These are phyloP conservation scores for Rutilus rutilus DNA, from an alignment of 2,113 vertebrate genomes.

Conservation along the genomic window DNA sequence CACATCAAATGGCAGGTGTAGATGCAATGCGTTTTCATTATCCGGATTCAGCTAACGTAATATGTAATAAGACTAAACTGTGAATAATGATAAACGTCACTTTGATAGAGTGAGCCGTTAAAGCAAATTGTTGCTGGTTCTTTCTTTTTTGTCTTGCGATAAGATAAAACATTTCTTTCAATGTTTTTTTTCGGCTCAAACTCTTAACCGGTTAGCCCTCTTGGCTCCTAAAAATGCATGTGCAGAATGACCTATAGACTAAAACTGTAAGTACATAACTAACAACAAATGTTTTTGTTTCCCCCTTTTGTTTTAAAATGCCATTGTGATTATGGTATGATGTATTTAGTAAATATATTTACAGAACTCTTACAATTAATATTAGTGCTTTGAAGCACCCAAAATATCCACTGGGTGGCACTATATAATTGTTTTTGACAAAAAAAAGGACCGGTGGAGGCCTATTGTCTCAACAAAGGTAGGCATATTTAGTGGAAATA, in stretches of 20 bases:
- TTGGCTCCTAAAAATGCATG: background rate
- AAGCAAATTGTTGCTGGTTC: too few species aligned
- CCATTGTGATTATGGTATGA: background rate
- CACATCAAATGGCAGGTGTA: too few species aligned
- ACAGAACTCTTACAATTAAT: background rate
- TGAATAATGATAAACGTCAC: too few species aligned
- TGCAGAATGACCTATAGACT: background rate
- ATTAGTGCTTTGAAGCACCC: background rate
- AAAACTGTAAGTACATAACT: background rate
- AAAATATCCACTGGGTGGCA: background rate
- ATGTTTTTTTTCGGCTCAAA: background rate
- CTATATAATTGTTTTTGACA: constrained; percentile 1
- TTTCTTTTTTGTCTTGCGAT: too few species aligned
- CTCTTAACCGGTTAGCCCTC: background rate
- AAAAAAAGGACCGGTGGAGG: background rate
- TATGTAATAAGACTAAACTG: too few species aligned
- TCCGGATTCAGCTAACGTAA: too few species aligned
- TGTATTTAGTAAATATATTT: background rate
- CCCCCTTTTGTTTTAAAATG: background rate
- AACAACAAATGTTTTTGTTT: background rate
- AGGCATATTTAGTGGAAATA: background rate
- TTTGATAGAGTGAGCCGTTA: too few species aligned
- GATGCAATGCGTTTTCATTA: too few species aligned
- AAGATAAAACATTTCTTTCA: too few species aligned
- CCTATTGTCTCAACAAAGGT: background rate